Evolutionary conservation across 1,140 invertebrate genomes (phyloP).

Genomic region (Anagrus nilaparvatae): DNA sequence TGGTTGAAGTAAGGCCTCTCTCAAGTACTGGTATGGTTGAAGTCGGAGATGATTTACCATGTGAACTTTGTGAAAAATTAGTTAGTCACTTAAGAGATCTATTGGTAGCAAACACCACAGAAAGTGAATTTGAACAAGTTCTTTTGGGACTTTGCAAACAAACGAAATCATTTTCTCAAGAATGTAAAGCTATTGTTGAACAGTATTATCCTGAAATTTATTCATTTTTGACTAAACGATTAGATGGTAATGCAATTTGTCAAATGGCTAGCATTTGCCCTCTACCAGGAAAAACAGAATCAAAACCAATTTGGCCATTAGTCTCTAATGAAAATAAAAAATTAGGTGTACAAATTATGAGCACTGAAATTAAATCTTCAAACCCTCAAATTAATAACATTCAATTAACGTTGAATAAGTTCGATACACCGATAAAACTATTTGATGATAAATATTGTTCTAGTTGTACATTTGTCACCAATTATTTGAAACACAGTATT

Average conservation of each 20-base stretch:
- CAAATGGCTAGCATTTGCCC: slow-evolving; percentile 61
- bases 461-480: slow-evolving; percentile 11
- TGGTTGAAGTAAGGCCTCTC: slow-evolving; percentile 46
- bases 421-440: too few species aligned
- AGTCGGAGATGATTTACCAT: slow-evolving; percentile 60
- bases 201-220: slow-evolving; percentile 69
- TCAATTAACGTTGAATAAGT: too few species aligned
- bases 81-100: slow-evolving; percentile 69
- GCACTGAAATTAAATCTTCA: too few species aligned
- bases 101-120: slow-evolving; percentile 75
- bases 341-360: slow-evolving; percentile 32
- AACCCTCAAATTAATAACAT: too few species aligned
- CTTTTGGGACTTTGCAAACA: slow-evolving; percentile 71
- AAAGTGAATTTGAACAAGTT: slow-evolving; percentile 67
- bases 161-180: slow-evolving; percentile 50
- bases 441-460: too few species aligned
- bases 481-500: too few species aligned
- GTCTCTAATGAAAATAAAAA: slow-evolving; percentile 35
- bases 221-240: slow-evolving; percentile 53
- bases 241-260: slow-evolving; percentile 61
- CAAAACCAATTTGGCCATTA: slow-evolving; percentile 45
- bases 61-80: slow-evolving; percentile 74
- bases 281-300: slow-evolving; percentile 20
- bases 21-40: slow-evolving; percentile 46
- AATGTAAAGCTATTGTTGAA: slow-evolving; percentile 55